Evolutionary conservation across 1,140 invertebrate species (phyloP).

Genomic region (Bradysia coprophila): DNA sequence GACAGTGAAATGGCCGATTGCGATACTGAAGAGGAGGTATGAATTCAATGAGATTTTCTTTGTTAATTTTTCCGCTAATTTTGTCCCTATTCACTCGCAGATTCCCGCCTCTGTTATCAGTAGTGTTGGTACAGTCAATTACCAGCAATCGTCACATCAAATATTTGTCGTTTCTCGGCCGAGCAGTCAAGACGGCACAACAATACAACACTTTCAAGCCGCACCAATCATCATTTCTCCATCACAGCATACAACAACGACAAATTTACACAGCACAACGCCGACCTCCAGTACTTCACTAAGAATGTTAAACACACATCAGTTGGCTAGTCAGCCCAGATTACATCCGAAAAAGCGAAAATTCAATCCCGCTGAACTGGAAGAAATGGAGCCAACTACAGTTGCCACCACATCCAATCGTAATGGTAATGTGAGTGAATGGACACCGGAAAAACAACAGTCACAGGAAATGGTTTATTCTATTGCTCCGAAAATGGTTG

Average conservation of each 20-base stretch:
- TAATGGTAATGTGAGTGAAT: not conserved
- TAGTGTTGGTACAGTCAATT: slow-evolving; percentile 29
- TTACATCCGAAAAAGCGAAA: slow-evolving; percentile 79
- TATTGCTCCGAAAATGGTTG: not conserved
- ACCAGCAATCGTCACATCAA: slow-evolving; percentile 17
- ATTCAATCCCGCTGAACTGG: slow-evolving; percentile 65
- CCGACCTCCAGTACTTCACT: not conserved
- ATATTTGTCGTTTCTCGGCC: slow-evolving; percentile 5
- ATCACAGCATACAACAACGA: too few relatives aligned
- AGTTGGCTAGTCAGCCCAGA: slow-evolving; percentile 24
- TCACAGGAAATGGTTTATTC: not conserved
- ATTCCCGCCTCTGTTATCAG: slow-evolving; percentile 31
- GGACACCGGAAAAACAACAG: not conserved
- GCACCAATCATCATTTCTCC: not conserved
- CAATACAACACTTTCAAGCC: not conserved
- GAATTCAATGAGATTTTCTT: not conserved
- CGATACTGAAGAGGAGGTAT: slow-evolving; percentile 1
- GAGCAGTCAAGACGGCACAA: not conserved
- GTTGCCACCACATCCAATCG: not conserved
- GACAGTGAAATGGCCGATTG: not conserved
- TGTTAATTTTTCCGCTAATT: not conserved
- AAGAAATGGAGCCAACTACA: slow-evolving; percentile 14
- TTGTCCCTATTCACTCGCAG: slow-evolving; percentile 17
- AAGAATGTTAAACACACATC: slow-evolving; percentile 15
- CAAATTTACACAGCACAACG: not conserved